These are phyloP conservation scores for Andinoacara biseriatus DNA, from an alignment of 2,113 vertebrate species.

Conservation along the genomic window DNA sequence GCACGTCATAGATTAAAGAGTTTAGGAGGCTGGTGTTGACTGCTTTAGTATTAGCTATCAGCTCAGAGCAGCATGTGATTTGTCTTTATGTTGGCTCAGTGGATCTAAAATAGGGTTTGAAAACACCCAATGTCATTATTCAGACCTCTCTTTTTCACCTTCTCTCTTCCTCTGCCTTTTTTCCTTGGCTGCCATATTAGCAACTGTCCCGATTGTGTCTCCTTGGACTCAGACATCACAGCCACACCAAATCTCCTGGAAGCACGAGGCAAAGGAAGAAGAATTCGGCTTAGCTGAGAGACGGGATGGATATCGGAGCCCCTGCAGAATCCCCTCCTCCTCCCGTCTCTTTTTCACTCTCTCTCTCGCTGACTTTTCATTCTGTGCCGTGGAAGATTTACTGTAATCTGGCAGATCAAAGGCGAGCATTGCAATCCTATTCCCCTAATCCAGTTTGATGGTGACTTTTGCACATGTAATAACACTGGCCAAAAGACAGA, in stretches of 20 bases:
- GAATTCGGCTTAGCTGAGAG: slow-evolving; percentile 67
- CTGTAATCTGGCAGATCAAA: slow-evolving; percentile 86
- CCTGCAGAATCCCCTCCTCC: slow-evolving; percentile 43
- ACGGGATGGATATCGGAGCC: slow-evolving; percentile 53
- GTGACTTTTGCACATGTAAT: slow-evolving; percentile 78
- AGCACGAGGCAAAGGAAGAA: slow-evolving; percentile 57
- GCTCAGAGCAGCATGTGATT: slow-evolving; percentile 36
- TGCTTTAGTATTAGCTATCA: slow-evolving; percentile 20
- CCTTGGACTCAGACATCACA: slow-evolving; percentile 57
- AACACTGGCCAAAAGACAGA: slow-evolving; percentile 67
- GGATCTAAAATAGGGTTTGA: slow-evolving; percentile 2
- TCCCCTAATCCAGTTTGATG: slow-evolving; percentile 80
- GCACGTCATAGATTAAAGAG: slow-evolving; percentile 40
- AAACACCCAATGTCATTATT: slow-evolving; percentile 32
- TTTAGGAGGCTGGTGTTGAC: slow-evolving; percentile 12
- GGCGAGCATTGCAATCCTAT: slow-evolving; percentile 78
- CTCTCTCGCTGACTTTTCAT: slow-evolving; percentile 70
- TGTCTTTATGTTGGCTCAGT: background rate
- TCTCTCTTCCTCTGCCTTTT: background rate
- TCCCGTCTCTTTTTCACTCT: slow-evolving; percentile 22
- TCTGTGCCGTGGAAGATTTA: slow-evolving; percentile 75
- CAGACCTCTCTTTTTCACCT: slow-evolving; percentile 5
- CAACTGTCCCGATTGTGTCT: slow-evolving; percentile 63
- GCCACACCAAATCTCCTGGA: slow-evolving; percentile 64
- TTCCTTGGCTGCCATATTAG: slow-evolving; percentile 22